Percentiles rank a stretch among this genome's conserved stretches.
phyloP scores from a whole-genome alignment of 35 echinoderm and acorn worm genomes.

The Ophioderma brevispina region DNA sequence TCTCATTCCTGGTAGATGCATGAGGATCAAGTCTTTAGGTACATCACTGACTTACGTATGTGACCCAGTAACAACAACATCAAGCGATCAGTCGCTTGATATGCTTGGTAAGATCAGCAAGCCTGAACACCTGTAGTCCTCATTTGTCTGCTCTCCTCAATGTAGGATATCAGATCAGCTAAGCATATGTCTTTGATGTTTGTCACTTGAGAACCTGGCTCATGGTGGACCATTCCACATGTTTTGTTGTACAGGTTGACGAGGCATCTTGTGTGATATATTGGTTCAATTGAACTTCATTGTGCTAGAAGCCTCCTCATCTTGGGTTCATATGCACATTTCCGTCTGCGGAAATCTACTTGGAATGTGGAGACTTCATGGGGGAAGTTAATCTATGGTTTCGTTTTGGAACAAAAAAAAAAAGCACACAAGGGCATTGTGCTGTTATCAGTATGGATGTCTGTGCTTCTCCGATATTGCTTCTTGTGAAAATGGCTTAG shows the following conservation, averaged over 20 bases:
- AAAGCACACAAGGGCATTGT: conserved; percentile 7
- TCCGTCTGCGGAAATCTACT: conserved; percentile 29
- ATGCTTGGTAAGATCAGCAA: conserved; percentile 28
- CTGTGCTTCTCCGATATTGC: neutral
- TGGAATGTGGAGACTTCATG: conserved; percentile 47
- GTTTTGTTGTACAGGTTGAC: conserved; percentile 29
- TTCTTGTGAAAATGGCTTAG: conserved; percentile 15
- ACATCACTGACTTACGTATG: no score
- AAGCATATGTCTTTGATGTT: neutral
- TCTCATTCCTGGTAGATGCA: no score
- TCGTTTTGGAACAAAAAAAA: conserved; percentile 1
- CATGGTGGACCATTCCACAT: neutral
- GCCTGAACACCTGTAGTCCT: conserved; percentile 20
- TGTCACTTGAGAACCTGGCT: conserved; percentile 7
- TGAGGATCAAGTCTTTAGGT: no score
- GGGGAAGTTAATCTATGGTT: neutral
- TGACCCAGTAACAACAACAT: no score
- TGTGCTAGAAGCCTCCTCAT: conserved; percentile 4
- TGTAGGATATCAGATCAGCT: conserved; percentile 27
- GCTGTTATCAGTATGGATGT: neutral
- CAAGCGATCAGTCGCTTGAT: no score
- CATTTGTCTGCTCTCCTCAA: conserved; percentile 30
- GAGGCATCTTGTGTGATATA: conserved; percentile 35
- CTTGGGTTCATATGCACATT: conserved; percentile 30
- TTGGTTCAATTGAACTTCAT: conserved; percentile 31